Conservation (phyloP, 2,888 invertebrate genomes). For the Acrocera orbiculus region DNA sequence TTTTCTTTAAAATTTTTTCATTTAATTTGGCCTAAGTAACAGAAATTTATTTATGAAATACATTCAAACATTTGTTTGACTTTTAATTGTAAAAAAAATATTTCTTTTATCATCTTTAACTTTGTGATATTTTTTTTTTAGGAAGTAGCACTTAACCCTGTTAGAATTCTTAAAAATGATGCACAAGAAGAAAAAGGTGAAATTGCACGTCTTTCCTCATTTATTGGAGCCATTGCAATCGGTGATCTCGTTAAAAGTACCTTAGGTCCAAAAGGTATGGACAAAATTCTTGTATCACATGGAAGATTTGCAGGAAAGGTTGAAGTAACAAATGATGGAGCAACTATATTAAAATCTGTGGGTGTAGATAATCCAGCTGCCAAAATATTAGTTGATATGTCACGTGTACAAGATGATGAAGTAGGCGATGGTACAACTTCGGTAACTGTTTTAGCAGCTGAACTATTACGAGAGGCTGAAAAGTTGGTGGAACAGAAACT, state of each 20-base stretch:
- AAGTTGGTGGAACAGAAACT: conserved; percentile 81
- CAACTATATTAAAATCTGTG: conserved; percentile 89
- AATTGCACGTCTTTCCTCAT: conserved; percentile 90
- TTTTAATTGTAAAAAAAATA: not conserved
- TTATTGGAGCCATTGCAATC: conserved; percentile 96
- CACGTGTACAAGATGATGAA: conserved; percentile 96
- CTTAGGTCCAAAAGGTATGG: conserved; percentile 98
- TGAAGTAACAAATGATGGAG: conserved; percentile 97
- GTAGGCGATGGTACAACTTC: conserved; percentile 99
- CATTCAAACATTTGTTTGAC: too few relatives aligned
- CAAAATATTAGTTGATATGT: conserved; percentile 97
- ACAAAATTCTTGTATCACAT: conserved; percentile 67
- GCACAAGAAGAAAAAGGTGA: conserved; percentile 98
- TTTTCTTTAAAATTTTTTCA: too few relatives aligned
- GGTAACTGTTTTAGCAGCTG: conserved; percentile 81
- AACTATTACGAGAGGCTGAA: conserved; percentile 89
- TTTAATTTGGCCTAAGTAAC: too few relatives aligned
- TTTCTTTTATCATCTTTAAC: too few relatives aligned
- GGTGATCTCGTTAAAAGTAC: conserved; percentile 98
- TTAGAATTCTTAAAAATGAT: conserved; percentile 84
- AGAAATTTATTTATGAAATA: too few relatives aligned
- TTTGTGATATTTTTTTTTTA: conserved; percentile 12
- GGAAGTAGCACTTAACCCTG: conserved; percentile 78
- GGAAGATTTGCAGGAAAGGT: conserved; percentile 70
- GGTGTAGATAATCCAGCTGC: conserved; percentile 99